Evolutionary conservation across 2,113 vertebrate genomes (phyloP), one percentile per base, ranked within the genome.

Genomic region (Corvus moneduloides): DNA sequence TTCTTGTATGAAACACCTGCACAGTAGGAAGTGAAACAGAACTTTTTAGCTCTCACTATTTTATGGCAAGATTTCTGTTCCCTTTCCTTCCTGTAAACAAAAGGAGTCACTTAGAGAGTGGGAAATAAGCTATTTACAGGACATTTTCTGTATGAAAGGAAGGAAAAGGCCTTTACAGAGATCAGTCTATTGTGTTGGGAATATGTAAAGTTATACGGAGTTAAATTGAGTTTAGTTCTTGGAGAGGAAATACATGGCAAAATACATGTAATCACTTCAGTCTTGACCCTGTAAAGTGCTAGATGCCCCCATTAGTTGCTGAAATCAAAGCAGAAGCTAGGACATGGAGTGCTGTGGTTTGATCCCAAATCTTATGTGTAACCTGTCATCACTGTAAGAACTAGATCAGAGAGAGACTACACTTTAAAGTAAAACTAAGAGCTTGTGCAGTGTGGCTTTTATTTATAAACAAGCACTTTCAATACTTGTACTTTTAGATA

Each of bases 101-200:
- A 97, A 95, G 95, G 72, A 91, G 62, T 64, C 49, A 18, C 89
- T 96, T 90, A 51, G 59, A 88, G 87, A 96, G 49, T 51, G 52
- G 92, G 96, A 97, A 97, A 82, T 85, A 94, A 39, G 71, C 90
- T 94, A 90, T 97, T 98, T 96, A 94, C 97, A 97, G 97, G 96
- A 97, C 98, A 96, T 97, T 97, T 97, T 97, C 90, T 97, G 85
- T 95, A 97, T 97, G 63, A 93, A 96, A 98, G 98, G 98, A 99
- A 99, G 98, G 98, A 98, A 98, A 97, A 97, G 87, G 87, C 85
- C 92, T 97, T 98, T 96, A 35, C 90, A 82, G 85, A 97, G 91
- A 87, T 85, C 87, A 67, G 39, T 54, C 87, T 96, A 96, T 98
- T 97, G 95, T 98, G 90, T 73, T 81, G 10, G 51, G 69, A 67